Evolutionary conservation across 2,888 invertebrate species (phyloP).

Genomic region (Dryobotodes eremita): DNA sequence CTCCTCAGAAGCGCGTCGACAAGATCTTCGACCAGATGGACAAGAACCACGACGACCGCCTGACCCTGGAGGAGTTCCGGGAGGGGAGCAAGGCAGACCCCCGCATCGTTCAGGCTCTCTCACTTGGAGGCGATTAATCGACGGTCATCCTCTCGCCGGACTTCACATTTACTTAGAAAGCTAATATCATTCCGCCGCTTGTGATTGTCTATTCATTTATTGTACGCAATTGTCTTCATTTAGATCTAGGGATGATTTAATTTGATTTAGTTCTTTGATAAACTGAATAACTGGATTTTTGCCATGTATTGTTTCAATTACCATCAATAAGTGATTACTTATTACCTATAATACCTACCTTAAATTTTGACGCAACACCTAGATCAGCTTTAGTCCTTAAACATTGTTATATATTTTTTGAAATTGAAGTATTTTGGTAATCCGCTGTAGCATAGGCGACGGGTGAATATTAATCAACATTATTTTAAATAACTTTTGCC

Average conservation of each 20-base stretch:
- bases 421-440: neutral
- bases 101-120: conserved; percentile 98
- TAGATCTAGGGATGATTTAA: conserved; percentile 15
- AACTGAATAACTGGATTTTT: neutral
- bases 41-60: conserved; percentile 98
- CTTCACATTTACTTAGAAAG: conserved; percentile 85
- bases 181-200: conserved; percentile 74
- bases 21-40: conserved; percentile 99
- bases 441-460: conserved; percentile 61
- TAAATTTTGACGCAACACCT: neutral
- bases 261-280: conserved; percentile 9
- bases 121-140: conserved; percentile 94
- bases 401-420: neutral
- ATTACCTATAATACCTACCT: neutral
- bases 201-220: conserved; percentile 32
- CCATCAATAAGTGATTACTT: neutral
- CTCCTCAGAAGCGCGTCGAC: conserved; percentile 98
- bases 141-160: conserved; percentile 89
- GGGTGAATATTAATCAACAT: conserved; percentile 57
- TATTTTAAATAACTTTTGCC: conserved; percentile 73
- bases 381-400: neutral
- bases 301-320: conserved; percentile 6
- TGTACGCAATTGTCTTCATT: neutral
- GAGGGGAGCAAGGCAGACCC: conserved; percentile 99
- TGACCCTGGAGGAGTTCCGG: conserved; percentile 98